Conservation (phyloP, 2,797 vertebrate genomes). For the Setipinna tenuifilis region DNA sequence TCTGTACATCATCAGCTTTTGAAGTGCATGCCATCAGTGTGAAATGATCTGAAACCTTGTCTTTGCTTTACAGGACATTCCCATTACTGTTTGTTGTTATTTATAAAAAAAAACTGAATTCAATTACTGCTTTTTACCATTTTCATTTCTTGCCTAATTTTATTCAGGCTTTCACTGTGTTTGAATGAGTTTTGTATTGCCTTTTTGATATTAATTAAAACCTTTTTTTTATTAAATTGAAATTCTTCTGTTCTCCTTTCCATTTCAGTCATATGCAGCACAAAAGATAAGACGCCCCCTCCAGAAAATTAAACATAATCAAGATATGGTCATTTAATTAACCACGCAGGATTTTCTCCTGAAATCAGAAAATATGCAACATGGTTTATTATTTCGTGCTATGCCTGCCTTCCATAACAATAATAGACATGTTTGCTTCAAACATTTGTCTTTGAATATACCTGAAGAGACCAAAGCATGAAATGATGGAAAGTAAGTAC, state of each 20-base stretch:
- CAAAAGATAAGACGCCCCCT: background rate
- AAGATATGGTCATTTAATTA: background rate
- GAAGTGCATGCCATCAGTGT: conserved; percentile 52
- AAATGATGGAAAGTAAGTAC: background rate
- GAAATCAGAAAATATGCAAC: background rate
- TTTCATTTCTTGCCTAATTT: conserved; percentile 64
- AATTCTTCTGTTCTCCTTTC: conserved; percentile 34
- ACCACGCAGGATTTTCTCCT: background rate
- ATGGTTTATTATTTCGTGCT: background rate
- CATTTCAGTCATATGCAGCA: background rate
- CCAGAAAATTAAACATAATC: background rate
- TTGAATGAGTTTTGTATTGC: conserved; percentile 68
- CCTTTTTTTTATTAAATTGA: conserved; percentile 57
- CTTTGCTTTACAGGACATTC: conserved; percentile 49
- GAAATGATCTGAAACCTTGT: conserved; percentile 35
- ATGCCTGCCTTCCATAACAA: background rate
- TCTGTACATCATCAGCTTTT: conserved; percentile 29
- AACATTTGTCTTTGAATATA: background rate
- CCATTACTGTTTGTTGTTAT: conserved; percentile 72
- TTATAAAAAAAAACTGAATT: conserved; percentile 70
- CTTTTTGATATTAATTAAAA: conserved; percentile 71
- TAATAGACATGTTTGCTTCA: background rate
- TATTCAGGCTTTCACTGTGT: conserved; percentile 63
- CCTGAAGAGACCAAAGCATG: background rate
- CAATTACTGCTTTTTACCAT: conserved; percentile 60